These are phyloP conservation scores for Scaptomyza polygonia DNA, from an alignment of 2,888 invertebrate species.

Conservation along the genomic window DNA sequence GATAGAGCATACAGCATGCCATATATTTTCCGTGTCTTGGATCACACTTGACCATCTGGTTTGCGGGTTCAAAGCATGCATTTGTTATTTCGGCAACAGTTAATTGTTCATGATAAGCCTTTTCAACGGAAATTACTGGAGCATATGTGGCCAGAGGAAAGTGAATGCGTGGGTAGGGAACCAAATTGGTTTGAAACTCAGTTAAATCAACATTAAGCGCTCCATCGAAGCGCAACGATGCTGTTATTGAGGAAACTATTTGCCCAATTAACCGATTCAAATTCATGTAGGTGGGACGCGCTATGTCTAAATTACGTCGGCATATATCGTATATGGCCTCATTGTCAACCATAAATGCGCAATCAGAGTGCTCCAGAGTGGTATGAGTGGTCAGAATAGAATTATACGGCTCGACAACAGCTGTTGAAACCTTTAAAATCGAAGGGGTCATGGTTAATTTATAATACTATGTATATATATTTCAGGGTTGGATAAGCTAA, in stretches of 20 bases:
- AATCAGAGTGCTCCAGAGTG: conserved; percentile 93
- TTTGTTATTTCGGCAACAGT: conserved; percentile 97
- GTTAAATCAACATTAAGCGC: conserved; percentile 96
- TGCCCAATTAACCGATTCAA: conserved; percentile 93
- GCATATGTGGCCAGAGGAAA: conserved; percentile 97
- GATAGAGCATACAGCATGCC: conserved; percentile 97
- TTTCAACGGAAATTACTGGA: conserved; percentile 96
- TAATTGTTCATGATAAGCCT: conserved; percentile 96
- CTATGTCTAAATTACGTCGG: conserved; percentile 93
- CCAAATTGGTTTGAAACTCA: conserved; percentile 96
- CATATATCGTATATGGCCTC: conserved; percentile 95
- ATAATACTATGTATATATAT: background rate
- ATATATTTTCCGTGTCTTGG: conserved; percentile 95
- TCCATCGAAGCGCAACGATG: conserved; percentile 95
- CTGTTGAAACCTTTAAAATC: conserved; percentile 88
- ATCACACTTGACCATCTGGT: conserved; percentile 97
- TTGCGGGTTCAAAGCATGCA: conserved; percentile 97
- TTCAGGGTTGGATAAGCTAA: background rate
- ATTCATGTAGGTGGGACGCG: conserved; percentile 93
- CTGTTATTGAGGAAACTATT: conserved; percentile 97
- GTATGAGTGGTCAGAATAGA: conserved; percentile 97
- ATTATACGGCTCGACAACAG: conserved; percentile 95
- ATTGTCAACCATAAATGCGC: conserved; percentile 97
- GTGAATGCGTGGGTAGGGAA: conserved; percentile 97
- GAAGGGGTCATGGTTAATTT: background rate